Base-by-base conservation (phyloP, 1,140 invertebrate genomes). In the Mizuhopecten yessoensis region DNA sequence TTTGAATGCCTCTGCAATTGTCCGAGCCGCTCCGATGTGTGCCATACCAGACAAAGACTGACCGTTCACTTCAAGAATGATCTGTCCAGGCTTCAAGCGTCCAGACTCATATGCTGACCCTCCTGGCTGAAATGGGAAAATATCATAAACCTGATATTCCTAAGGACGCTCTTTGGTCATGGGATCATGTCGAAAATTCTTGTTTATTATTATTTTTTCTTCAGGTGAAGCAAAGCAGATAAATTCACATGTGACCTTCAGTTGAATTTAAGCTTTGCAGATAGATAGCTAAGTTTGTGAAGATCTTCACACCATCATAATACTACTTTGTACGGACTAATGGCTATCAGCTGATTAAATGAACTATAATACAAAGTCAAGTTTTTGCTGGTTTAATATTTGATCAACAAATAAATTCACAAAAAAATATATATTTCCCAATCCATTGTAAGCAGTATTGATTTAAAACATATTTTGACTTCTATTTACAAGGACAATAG, bases 61-160 rank as follows among this genome's bases (percentile, higher is more conserved):
- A 29, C 98, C 98, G 96, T 99, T 98, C 90, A 99, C 98, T 96
- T 99, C 98, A 89, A 99, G 97, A 94, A 99, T 99, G 87, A 99
- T 97, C 96, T 99, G 99, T 89, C 99, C 99, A 89, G 99, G 98
- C 96, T 99, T 98, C 87, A 99, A 97, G 87, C 98, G 98, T 42
- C 98, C 98, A 49, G 98, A 98, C 95, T 98, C 98, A 96, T 98
- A 98, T 86, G 99, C 99, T 93, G 99, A 98, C 92, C 99, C 99
- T 96, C 98, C 98, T 97, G 99, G 98, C 98, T 99, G 96, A 97
- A 97, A 93, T 94, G 91, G 89, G 93, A 90, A 87, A 88, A 36
- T 89, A 89, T 91, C 88, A 89, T 39, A 87, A 90, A 90, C 87
- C 57, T 33, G 15, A 88, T 34, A 33, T 34, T 11, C 20, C 23